Evolutionary conservation across 2,888 invertebrate species (phyloP).

Genomic region (Drosophila prolongata): DNA sequence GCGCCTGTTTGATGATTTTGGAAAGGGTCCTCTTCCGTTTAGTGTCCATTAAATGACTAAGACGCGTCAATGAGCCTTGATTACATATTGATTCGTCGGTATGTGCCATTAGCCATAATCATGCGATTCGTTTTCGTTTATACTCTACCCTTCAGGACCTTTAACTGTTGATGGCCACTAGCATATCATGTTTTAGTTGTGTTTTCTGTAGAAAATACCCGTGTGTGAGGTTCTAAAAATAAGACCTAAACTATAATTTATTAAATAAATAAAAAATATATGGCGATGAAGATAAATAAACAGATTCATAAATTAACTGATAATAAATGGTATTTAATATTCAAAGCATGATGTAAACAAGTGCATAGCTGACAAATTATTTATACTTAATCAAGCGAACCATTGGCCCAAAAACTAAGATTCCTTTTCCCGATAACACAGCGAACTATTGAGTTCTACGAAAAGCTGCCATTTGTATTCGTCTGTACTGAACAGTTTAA

Average conservation of each 20-base stretch:
- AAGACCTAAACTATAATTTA: too few relatives aligned
- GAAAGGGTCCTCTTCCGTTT: constrained; percentile 12
- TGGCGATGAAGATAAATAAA: too few relatives aligned
- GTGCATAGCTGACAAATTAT: not conserved
- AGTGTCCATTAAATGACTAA: constrained; percentile 33
- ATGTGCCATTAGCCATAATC: constrained; percentile 24
- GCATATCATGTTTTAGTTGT: too few relatives aligned
- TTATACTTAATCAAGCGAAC: not conserved
- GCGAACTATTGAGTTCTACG: not conserved
- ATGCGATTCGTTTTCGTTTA: constrained; percentile 18
- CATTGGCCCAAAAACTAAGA: not conserved
- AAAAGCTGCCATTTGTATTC: not conserved
- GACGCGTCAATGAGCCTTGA: constrained; percentile 30
- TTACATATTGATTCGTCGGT: constrained; percentile 33
- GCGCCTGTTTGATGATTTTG: constrained; percentile 29
- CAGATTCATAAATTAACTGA: too few relatives aligned
- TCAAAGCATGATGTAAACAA: not conserved
- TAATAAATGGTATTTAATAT: too few relatives aligned
- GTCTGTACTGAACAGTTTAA: not conserved
- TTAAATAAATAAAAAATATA: too few relatives aligned
- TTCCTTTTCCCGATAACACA: too few relatives aligned
- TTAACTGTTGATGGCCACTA: too few relatives aligned
- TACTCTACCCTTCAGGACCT: not conserved
- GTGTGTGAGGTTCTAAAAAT: too few relatives aligned
- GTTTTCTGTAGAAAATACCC: too few relatives aligned